Evolutionary conservation across 2,888 invertebrate genomes (phyloP), one percentile per base, ranked within the genome.

Genomic region (Camponotus fellah): DNA sequence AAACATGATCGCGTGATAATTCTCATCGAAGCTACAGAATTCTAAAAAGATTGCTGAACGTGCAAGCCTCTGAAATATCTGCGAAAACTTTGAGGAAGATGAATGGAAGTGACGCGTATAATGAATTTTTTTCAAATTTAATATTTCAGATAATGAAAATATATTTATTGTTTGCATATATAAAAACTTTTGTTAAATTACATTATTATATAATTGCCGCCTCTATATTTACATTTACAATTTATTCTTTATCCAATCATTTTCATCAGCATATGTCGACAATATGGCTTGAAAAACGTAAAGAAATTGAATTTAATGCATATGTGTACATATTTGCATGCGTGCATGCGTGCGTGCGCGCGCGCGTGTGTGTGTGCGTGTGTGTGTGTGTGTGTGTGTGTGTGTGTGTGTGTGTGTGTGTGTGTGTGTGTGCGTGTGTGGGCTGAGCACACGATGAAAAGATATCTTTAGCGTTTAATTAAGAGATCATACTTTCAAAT

Each of bases 1-100:
- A 86, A 88, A 90, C 84, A 84, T 77, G 86, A 88, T 89, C 90
- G 77, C 64, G 76, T 62, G 75, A 71, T 86, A 79, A 86, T 88
- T 86, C 84, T 76, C 86, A 32, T 82, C 83, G 85, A 88, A 85
- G 62, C 86, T 86, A 49, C 69, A 85, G 76, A 83, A 77, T 86
- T 80, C 76, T 71, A 17, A 53, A 40, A 37, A 56, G 14, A 1
- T 56, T 58, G 56, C 43, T 68, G 43, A 34, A 68, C 32, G 26
- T n/a, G 65, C 46, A 37, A 58, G 40, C 40, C 14, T 26, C 21
- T 32, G 37, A 43, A 26, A 26, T 26, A 34, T 46, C 34, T 10
- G 26, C 21, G 10, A 4, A 64, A 75, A 10, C 9, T 75, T 5
- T 64, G 12, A 26, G 60, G 32, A 17, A 34, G 34, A 64, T 17